Percentiles rank a stretch among this genome's conserved stretches.
These are phyloP conservation scores for Perccottus glenii DNA, from an alignment of 2,113 vertebrate species.

Conservation along the genomic window DNA sequence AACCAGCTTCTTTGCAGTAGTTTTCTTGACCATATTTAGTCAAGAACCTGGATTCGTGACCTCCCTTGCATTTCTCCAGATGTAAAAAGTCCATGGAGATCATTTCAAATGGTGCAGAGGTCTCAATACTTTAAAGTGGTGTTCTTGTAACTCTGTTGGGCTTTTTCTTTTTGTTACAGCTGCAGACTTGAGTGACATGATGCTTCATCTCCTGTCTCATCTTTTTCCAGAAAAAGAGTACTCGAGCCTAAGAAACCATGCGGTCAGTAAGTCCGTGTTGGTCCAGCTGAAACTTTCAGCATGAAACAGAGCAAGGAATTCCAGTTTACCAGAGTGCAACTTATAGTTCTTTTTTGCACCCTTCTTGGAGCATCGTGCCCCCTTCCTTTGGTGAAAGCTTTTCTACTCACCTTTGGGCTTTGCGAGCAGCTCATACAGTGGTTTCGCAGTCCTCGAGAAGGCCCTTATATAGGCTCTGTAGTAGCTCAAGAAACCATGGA, in stretches of 20 bases:
- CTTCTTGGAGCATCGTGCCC: no score
- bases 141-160: neutral
- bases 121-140: no score
- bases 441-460: slow-evolving; percentile 3
- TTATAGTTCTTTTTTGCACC: no score
- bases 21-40: neutral
- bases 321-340: no score
- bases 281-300: neutral
- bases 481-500: slow-evolving; percentile 32
- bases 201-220: neutral
- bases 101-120: slow-evolving; percentile 1
- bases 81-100: neutral
- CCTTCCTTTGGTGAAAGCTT: no score
- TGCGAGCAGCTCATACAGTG: neutral
- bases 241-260: neutral
- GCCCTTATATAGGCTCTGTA: neutral
- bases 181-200: no score
- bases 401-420: no score
- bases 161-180: no score
- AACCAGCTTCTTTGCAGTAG: neutral
- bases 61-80: neutral
- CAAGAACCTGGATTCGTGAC: neutral
- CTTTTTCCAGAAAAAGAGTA: neutral
- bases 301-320: no score
- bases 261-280: neutral